These are phyloP conservation scores for Ardeotis arabs DNA, from an alignment of 2,113 vertebrate genomes.

Conservation along the genomic window DNA sequence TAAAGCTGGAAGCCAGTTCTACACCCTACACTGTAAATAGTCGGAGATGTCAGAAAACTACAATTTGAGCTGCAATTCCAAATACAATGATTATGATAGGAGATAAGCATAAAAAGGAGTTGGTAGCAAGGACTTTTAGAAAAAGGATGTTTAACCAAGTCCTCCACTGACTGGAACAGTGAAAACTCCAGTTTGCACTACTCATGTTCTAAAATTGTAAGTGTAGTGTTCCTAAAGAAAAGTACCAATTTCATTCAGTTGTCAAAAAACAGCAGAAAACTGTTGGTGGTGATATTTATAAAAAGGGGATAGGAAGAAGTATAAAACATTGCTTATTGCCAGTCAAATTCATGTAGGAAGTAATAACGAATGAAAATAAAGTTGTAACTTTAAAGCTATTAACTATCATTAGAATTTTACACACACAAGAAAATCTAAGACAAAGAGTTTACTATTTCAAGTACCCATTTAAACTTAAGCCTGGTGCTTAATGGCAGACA, in stretches of 20 bases:
- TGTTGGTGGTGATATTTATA: not conserved
- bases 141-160: not conserved
- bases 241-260: not conserved
- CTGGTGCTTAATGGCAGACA: not conserved
- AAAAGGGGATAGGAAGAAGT: not conserved
- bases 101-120: not conserved
- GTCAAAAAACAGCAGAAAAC: not conserved
- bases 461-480: not conserved
- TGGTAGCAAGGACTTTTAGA: not conserved
- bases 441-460: not conserved
- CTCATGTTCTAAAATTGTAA: not conserved
- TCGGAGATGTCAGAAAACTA: not conserved
- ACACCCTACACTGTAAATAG: not conserved
- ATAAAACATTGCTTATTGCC: not conserved
- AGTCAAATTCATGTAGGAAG: not conserved
- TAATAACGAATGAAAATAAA: not conserved
- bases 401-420: not conserved
- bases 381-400: not conserved
- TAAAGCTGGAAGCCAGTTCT: not conserved
- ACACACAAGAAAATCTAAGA: not conserved
- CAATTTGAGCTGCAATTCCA: not conserved
- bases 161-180: not conserved
- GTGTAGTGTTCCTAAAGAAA: not conserved
- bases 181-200: not conserved
- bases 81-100: not conserved